phyloP scores from a whole-genome alignment of 2,888 invertebrate species.

The Eulithis testata region DNA sequence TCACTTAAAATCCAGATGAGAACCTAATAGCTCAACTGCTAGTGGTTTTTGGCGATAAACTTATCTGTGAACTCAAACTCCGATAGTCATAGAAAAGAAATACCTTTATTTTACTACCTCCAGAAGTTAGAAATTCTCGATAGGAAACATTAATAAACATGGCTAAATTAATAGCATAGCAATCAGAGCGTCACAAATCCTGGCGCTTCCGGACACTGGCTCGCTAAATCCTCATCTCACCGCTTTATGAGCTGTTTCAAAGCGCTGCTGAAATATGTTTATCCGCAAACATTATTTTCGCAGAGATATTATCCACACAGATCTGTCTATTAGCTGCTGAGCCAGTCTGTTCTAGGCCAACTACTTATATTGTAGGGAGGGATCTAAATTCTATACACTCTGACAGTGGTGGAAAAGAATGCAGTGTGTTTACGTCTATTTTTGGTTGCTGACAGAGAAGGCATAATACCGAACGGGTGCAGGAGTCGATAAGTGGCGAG shows the following conservation, averaged over 20 bases:
- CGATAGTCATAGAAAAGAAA: too few relatives aligned
- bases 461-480: slow-evolving; percentile 73
- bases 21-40: too few relatives aligned
- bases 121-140: background rate
- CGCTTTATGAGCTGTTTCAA: slow-evolving; percentile 38
- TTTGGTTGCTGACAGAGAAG: slow-evolving; percentile 75
- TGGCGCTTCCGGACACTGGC: slow-evolving; percentile 43
- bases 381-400: background rate
- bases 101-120: background rate
- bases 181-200: slow-evolving; percentile 44
- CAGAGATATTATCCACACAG: slow-evolving; percentile 17
- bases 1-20: too few relatives aligned
- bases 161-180: slow-evolving; percentile 43
- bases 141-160: slow-evolving; percentile 22
- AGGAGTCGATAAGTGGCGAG: slow-evolving; percentile 77
- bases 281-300: slow-evolving; percentile 38
- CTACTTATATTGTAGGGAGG: background rate
- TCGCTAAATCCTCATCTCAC: slow-evolving; percentile 52
- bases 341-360: slow-evolving; percentile 1
- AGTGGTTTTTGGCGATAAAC: too few relatives aligned
- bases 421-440: slow-evolving; percentile 69
- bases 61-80: too few relatives aligned
- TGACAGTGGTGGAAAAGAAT: slow-evolving; percentile 42
- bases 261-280: slow-evolving; percentile 39
- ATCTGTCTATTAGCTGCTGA: slow-evolving; percentile 7